phyloP scores from a whole-genome alignment of 2,888 invertebrate species.

The Drosophila paranaensis region DNA sequence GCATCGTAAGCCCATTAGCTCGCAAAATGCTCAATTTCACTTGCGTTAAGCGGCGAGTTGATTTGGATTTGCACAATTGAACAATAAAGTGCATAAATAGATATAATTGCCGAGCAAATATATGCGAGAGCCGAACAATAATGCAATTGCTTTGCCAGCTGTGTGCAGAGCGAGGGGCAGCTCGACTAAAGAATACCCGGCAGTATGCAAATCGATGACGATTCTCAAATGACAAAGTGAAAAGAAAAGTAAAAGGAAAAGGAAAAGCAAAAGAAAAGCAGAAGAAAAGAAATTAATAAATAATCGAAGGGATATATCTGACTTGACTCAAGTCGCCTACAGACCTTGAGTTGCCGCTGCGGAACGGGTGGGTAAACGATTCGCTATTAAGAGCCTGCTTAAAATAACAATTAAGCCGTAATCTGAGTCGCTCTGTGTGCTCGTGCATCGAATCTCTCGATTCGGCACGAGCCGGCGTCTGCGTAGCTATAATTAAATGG shows the following conservation, averaged over 20 bases:
- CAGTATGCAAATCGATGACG: background rate
- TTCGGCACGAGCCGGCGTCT: constrained; percentile 7
- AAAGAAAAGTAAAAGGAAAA: too few relatives aligned
- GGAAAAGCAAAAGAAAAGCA: too few relatives aligned
- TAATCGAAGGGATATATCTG: background rate
- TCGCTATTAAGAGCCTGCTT: constrained; percentile 3
- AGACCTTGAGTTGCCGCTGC: background rate
- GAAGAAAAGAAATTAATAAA: background rate
- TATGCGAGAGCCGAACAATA: constrained; percentile 3
- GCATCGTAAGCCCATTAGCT: constrained; percentile 4
- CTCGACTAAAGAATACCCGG: background rate
- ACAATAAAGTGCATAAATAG: constrained; percentile 14
- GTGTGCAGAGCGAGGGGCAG: too few relatives aligned
- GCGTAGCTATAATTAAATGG: constrained; percentile 59
- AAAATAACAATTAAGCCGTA: constrained; percentile 49
- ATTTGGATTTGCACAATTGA: constrained; percentile 4
- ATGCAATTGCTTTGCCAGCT: background rate
- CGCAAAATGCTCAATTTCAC: constrained; percentile 11
- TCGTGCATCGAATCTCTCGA: constrained; percentile 22
- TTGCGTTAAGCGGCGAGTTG: background rate
- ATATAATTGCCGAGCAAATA: constrained; percentile 12
- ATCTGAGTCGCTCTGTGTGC: constrained; percentile 18
- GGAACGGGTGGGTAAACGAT: constrained; percentile 1
- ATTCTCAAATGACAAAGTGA: background rate
- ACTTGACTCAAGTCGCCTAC: background rate